These are phyloP conservation scores for Lophotis ruficrista DNA, from an alignment of 2,113 vertebrate genomes.

Conservation along the genomic window DNA sequence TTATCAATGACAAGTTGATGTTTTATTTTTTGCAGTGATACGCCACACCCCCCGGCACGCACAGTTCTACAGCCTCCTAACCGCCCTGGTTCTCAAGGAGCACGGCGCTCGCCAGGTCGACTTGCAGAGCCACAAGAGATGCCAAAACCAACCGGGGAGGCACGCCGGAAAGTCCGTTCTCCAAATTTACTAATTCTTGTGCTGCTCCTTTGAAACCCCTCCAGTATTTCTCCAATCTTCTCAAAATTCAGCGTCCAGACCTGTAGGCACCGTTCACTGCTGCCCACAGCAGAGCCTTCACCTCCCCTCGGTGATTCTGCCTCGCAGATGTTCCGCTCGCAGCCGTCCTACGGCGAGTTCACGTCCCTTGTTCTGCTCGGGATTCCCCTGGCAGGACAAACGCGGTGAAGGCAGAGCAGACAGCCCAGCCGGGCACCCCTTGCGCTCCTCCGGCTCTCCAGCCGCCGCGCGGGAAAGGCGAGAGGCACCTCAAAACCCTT, in stretches of 20 bases:
- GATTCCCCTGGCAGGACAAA: background rate
- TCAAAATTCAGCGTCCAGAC: background rate
- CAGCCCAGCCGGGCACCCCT: background rate
- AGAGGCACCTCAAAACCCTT: background rate
- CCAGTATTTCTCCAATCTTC: background rate
- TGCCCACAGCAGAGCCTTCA: background rate
- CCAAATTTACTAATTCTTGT: background rate
- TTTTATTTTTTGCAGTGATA: background rate
- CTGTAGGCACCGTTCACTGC: background rate
- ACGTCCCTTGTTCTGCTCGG: background rate
- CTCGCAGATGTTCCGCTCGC: background rate
- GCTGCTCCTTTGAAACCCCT: background rate
- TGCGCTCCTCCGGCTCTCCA: background rate
- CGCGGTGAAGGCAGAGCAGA: rapidly evolving
- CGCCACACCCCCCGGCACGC: rapidly evolving
- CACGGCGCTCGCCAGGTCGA: background rate
- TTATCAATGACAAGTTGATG: background rate
- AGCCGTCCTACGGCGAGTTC: background rate
- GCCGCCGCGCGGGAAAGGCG: background rate
- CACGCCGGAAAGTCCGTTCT: background rate
- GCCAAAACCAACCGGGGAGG: background rate
- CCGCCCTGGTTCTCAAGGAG: background rate
- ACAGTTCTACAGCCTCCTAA: background rate
- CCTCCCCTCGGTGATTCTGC: background rate
- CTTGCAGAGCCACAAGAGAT: background rate